A percentile compares a stretch with the other conserved stretches of the same genome.
These are phyloP conservation scores for Lerema accius DNA, from an alignment of 1,140 invertebrate genomes.

Conservation along the genomic window DNA sequence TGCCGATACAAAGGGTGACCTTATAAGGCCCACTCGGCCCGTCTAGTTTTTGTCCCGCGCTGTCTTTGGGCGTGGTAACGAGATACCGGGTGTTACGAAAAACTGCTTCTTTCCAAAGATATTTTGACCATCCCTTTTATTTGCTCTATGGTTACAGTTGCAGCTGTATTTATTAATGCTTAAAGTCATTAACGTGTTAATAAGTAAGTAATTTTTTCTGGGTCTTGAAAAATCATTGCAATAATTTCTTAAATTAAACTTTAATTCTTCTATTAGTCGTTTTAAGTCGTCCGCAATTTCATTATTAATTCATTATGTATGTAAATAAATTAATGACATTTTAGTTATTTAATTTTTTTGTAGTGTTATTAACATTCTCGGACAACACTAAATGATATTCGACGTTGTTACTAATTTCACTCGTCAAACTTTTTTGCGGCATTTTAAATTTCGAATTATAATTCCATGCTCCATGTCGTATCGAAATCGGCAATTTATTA, in stretches of 20 bases:
- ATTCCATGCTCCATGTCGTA: conserved; percentile 14
- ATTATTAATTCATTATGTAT: too few relatives aligned
- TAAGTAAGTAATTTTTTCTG: too few relatives aligned
- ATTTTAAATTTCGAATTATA: conserved; percentile 17
- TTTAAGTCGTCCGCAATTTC: too few relatives aligned
- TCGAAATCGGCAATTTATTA: conserved; percentile 26
- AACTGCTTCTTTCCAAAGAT: conserved; percentile 23
- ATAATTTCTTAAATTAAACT: too few relatives aligned
- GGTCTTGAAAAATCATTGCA: too few relatives aligned
- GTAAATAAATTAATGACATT: too few relatives aligned
- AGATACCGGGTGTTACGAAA: conserved; percentile 34
- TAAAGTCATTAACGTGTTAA: too few relatives aligned
- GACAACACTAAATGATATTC: not conserved
- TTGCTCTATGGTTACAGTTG: too few relatives aligned
- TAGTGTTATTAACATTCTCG: not conserved
- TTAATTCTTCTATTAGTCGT: too few relatives aligned
- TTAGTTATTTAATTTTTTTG: not conserved
- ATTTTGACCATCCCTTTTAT: not conserved
- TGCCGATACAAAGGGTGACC: conserved; percentile 48
- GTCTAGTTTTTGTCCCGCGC: conserved; percentile 42
- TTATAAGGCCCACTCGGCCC: conserved; percentile 40
- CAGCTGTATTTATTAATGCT: too few relatives aligned
- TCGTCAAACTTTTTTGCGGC: conserved; percentile 19
- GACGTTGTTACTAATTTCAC: conserved; percentile 1
- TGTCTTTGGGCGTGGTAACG: conserved; percentile 42